Evolutionary conservation across 2,797 vertebrate species (phyloP), one percentile per base, ranked within the genome.

Genomic region (Galago senegalensis): DNA sequence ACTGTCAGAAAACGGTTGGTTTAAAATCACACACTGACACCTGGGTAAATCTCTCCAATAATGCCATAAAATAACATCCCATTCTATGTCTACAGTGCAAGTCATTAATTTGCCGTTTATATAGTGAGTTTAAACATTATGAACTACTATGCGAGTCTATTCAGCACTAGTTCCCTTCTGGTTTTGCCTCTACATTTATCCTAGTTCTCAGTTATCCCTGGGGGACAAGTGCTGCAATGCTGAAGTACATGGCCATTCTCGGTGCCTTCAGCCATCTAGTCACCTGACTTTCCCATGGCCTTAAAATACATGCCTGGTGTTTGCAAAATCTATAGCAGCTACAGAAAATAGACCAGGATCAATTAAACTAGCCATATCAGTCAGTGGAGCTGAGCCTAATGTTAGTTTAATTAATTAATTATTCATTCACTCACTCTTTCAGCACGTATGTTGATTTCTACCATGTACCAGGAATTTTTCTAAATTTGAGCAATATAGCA

Each of bases 371-470:
- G 27, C 29, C 25, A 40, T 87, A 89, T 81, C 13, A 87, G 29
- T 65, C 37, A 69, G 43, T 90, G 43, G 2, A 43, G 6, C 27
- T 93, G 70, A 90, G 56, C 10, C 3, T 85, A n/a, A 13, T 67
- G 61, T 67, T 89, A 77, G 14, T 56, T 87, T 88, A 80, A 76
- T 53, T 86, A 85, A 72, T 85, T 89, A 92, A 46, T 72, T 67
- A 84, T 40, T 80, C 18, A 70, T 43, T 89, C 11, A 37, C 37
- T 53, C 27, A 63, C 43, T 70, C 18, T 58, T 61, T 49, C 18
- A 65, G 63, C 77, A 79, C 67, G 9, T 31, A 65, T 58, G 31
- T n/a, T 84, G 29, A 76, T 1, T 67, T 89, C 29, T 86, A 77
- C 31, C 82, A 3, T 49, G 4, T 72, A 18, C 14, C 27, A 65